Evolutionary conservation across 2,888 invertebrate genomes (phyloP).

Genomic region (Amblyjoppa proteus): DNA sequence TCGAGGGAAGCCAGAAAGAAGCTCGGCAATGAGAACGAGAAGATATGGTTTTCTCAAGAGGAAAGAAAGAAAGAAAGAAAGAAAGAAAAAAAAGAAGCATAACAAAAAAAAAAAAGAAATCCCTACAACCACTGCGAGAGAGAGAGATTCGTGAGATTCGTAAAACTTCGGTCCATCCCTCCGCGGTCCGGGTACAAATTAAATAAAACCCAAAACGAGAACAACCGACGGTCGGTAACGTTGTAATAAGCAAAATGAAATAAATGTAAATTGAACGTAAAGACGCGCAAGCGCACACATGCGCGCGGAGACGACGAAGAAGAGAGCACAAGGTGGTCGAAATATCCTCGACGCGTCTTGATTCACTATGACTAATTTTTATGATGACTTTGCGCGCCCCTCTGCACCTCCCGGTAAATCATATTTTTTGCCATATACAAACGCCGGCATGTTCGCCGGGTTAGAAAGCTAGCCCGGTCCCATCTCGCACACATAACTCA

Average conservation of each 20-base stretch:
- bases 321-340: slow-evolving; percentile 55
- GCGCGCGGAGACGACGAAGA: background rate
- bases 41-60: slow-evolving; percentile 61
- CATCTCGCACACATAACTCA: background rate
- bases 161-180: background rate
- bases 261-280: slow-evolving; percentile 35
- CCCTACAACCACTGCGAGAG: background rate
- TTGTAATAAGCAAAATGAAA: slow-evolving; percentile 15
- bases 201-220: background rate
- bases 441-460: slow-evolving; percentile 12
- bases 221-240: background rate
- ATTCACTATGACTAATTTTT: slow-evolving; percentile 61
- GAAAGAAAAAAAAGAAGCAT: background rate
- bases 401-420: slow-evolving; percentile 37
- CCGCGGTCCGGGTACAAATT: background rate
- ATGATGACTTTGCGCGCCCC: slow-evolving; percentile 51
- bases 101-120: background rate
- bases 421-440: slow-evolving; percentile 21
- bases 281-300: background rate
- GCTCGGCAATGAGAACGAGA: slow-evolving; percentile 48
- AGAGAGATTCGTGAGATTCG: slow-evolving; percentile 3
- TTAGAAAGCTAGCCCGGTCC: slow-evolving; percentile 15
- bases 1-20: slow-evolving; percentile 62
- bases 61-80: background rate
- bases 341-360: slow-evolving; percentile 54